Conservation (phyloP, 2,113 vertebrate species). For the Tupaia tana region DNA sequence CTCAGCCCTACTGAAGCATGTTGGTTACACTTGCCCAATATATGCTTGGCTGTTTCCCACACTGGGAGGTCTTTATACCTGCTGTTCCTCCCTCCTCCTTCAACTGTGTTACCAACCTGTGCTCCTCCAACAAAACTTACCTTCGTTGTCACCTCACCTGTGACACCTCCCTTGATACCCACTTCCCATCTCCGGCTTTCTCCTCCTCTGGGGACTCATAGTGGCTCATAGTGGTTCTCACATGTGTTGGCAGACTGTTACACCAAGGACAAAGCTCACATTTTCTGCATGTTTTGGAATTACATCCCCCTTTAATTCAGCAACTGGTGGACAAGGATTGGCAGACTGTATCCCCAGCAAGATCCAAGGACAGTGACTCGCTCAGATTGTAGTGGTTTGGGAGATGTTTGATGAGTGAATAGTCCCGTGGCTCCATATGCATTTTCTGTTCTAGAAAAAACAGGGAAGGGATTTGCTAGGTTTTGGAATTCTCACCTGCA, state of each 20-base stretch:
- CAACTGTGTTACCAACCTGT: not conserved
- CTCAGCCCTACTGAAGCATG: not conserved
- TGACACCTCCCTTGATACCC: not conserved
- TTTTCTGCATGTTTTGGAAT: too few relatives aligned
- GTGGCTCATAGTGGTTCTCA: not conserved
- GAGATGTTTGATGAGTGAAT: not conserved
- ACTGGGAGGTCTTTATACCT: accelerated
- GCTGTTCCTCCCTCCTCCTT: not conserved
- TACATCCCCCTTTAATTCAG: not conserved
- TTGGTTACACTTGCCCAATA: not conserved
- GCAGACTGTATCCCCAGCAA: too few relatives aligned
- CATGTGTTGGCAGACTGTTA: not conserved
- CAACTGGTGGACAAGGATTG: not conserved
- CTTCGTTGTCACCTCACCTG: not conserved
- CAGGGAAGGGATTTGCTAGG: not conserved
- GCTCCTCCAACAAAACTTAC: not conserved
- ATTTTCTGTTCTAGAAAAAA: not conserved
- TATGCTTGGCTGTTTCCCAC: too few relatives aligned
- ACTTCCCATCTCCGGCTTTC: not conserved
- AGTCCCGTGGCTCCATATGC: not conserved
- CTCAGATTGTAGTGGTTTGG: too few relatives aligned
- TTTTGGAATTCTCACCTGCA: not conserved
- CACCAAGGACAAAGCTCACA: not conserved
- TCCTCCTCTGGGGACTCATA: not conserved
- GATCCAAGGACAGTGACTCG: not conserved